Evolutionary conservation across 2,797 vertebrate species (phyloP).

Genomic region (Coilia nasus): DNA sequence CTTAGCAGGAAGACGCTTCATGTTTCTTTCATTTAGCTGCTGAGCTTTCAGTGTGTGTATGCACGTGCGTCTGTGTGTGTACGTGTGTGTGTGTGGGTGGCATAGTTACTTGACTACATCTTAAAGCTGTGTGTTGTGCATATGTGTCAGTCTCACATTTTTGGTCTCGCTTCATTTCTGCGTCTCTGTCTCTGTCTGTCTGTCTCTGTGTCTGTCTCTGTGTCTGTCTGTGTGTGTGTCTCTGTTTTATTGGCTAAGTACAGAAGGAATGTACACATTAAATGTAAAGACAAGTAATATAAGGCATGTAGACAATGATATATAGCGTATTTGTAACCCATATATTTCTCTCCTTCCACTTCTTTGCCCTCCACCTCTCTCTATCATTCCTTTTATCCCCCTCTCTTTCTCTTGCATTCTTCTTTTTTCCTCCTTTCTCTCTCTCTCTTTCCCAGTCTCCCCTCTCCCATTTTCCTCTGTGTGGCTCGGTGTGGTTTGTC

Average conservation of each 20-base stretch:
- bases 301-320: no score
- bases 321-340: no score
- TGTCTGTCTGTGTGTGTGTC: no score
- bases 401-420: background rate
- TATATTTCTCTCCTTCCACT: background rate
- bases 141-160: background rate
- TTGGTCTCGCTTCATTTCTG: background rate
- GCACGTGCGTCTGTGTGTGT: background rate
- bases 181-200: no score
- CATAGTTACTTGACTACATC: no score
- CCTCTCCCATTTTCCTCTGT: background rate
- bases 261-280: no score
- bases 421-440: background rate
- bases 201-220: no score
- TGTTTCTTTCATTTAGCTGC: background rate
- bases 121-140: background rate
- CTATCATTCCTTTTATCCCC: background rate
- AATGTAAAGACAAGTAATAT: no score
- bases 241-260: no score
- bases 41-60: background rate
- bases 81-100: background rate
- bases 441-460: background rate
- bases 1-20: conserved; percentile 42
- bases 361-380: background rate
- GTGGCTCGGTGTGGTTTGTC: background rate